phyloP scores from a whole-genome alignment of 2,888 invertebrate genomes.

The Hirtodrosophila confusa region DNA sequence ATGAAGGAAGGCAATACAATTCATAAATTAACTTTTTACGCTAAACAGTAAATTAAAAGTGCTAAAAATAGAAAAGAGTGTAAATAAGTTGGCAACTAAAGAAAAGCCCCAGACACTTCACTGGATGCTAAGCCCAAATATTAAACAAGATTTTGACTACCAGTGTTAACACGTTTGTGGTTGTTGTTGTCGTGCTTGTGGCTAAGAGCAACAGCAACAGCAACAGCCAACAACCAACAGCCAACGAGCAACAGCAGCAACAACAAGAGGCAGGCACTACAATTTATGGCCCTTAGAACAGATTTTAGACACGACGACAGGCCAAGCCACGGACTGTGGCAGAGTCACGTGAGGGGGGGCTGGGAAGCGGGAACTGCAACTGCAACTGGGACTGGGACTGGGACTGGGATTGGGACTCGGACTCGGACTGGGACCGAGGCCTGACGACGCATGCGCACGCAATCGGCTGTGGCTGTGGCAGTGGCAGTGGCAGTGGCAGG shows the following conservation, averaged over 20 bases:
- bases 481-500: slow-evolving; percentile 25
- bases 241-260: slow-evolving; percentile 10
- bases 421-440: slow-evolving; percentile 20
- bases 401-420: slow-evolving; percentile 4
- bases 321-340: slow-evolving; percentile 29
- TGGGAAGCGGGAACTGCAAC: neutral
- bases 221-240: slow-evolving; percentile 10
- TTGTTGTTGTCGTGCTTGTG: slow-evolving; percentile 34
- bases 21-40: slow-evolving; percentile 55
- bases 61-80: slow-evolving; percentile 24
- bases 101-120: slow-evolving; percentile 27
- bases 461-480: slow-evolving; percentile 8
- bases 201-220: slow-evolving; percentile 4
- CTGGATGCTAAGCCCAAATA: slow-evolving; percentile 62
- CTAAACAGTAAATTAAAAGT: slow-evolving; percentile 50
- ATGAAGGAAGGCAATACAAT: slow-evolving; percentile 8
- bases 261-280: slow-evolving; percentile 29
- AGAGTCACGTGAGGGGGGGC: slow-evolving; percentile 27
- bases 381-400: slow-evolving; percentile 9
- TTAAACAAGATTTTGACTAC: slow-evolving; percentile 76
- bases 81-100: slow-evolving; percentile 26
- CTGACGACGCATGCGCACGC: slow-evolving; percentile 48
- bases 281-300: slow-evolving; percentile 78
- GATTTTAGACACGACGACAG: slow-evolving; percentile 73
- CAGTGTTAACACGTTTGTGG: slow-evolving; percentile 70